phyloP scores from a whole-genome alignment of 2,888 invertebrate species.

The Pterobdella sp. region DNA sequence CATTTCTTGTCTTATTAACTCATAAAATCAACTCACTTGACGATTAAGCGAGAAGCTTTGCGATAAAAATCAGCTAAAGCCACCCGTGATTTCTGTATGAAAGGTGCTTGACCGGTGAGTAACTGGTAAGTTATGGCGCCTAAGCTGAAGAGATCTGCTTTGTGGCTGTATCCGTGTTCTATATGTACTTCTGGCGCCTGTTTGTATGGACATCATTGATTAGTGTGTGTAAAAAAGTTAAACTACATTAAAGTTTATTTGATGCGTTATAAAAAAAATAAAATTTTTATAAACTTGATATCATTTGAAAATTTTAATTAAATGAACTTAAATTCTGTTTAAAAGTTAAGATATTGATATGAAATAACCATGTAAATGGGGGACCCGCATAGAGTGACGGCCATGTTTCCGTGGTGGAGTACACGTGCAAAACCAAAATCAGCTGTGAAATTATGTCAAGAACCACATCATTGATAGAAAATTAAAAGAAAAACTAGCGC shows the following conservation, averaged over 20 bases:
- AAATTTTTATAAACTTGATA: too few species aligned
- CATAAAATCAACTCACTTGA: not conserved
- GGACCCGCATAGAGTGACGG: constrained; percentile 23
- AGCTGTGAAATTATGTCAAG: constrained; percentile 6
- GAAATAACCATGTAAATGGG: constrained; percentile 21
- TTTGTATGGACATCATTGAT: not conserved
- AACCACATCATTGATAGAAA: not conserved
- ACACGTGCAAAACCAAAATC: constrained; percentile 27
- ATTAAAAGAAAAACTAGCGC: not conserved
- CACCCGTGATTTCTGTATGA: constrained; percentile 7
- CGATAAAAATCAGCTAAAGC: constrained; percentile 7
- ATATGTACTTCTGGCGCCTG: constrained; percentile 19
- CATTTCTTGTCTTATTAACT: too few species aligned
- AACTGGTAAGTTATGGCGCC: constrained; percentile 20
- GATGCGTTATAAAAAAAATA: not conserved
- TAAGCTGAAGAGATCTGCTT: constrained; percentile 22
- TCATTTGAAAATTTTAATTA: too few species aligned
- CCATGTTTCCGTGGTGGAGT: constrained; percentile 11
- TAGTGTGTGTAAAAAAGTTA: not conserved
- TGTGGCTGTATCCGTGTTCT: constrained; percentile 12
- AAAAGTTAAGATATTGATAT: too few species aligned
- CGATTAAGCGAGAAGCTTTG: not conserved
- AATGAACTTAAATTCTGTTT: too few species aligned
- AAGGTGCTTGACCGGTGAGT: constrained; percentile 11
- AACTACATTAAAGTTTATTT: not conserved